A percentile compares a stretch with the other conserved stretches of the same genome.
Conservation (phyloP, 1,140 invertebrate species). For the Platorchestia sp. region DNA sequence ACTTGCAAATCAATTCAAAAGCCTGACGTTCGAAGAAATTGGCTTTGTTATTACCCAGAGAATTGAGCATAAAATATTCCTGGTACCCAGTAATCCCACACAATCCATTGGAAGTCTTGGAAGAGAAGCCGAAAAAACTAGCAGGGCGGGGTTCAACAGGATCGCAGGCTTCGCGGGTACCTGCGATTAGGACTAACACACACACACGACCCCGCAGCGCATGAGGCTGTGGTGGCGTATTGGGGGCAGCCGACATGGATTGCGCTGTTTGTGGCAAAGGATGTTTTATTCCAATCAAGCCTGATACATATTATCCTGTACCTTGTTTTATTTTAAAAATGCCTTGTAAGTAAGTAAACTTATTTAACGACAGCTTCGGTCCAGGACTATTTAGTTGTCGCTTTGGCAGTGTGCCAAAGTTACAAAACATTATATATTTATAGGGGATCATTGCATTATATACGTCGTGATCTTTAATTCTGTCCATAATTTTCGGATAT, state of each 20-base stretch:
- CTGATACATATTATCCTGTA: no score
- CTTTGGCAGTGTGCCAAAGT: no score
- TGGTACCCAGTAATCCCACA: not conserved
- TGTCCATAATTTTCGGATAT: no score
- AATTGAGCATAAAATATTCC: not conserved
- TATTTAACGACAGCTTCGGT: no score
- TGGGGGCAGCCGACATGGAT: not conserved
- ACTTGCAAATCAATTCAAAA: not conserved
- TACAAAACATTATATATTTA: no score
- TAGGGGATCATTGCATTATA: no score
- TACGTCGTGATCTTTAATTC: no score
- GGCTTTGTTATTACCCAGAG: not conserved
- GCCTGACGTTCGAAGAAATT: not conserved
- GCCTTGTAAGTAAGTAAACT: no score
- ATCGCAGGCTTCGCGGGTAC: not conserved
- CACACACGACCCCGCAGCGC: not conserved
- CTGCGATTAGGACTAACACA: not conserved
- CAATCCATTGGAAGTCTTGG: not conserved
- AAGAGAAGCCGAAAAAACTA: not conserved
- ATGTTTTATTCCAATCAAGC: no score
- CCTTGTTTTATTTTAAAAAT: no score
- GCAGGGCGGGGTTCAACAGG: not conserved
- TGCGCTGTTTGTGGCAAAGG: no score
- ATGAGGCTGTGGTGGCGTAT: not conserved
- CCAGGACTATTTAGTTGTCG: no score